Evolutionary conservation across 2,888 invertebrate species (phyloP), one percentile per base, ranked within the genome.

Genomic region (Plagodis dolabraria): DNA sequence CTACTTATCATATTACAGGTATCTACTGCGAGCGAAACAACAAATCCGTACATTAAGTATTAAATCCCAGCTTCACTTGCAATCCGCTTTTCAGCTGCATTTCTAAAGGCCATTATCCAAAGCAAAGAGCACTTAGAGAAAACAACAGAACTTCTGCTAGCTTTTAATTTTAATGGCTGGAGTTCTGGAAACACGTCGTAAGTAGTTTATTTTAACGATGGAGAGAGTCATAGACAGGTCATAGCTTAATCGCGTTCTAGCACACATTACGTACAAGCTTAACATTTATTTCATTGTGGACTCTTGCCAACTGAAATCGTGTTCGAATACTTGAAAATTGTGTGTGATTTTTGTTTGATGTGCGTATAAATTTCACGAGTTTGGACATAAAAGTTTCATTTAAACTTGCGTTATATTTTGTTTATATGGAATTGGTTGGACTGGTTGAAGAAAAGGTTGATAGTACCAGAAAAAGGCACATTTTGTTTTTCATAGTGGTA

Each of bases 111-210:
- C 52, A 59, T 58, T 64, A 53, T 34, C 46, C 33, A 50, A 55
- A 65, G 50, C 53, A 53, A 64, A 60, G 52, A 58, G 65, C 63
- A 64, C 63, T 61, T 61, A 53, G 51, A 50, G 43, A 50, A 47
- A 52, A 59, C 57, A 57, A 53, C 38, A 35, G 47, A 52, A 47
- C 12, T 22, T 44, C 38, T 57, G 57, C 54, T 56, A 53, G 47
- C 53, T 61, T 56, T 64, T 54, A 63, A 60, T 63, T 53, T 61
- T 60, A 63, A 66, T 61, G 60, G 47, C 47, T 7, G 36, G 35
- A 59, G 49, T 50, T 51, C 52, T 44, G 44, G 11, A 33, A 52
- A 36, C 9, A 43, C 38, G 22, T 44, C 38, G 35, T 10, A 36
- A 43, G 9, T 38, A 34, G 7, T 49, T 49, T 33, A 9, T 35